Base-by-base conservation (phyloP, 2,113 vertebrate species). In the Syrrhaptes paradoxus region DNA sequence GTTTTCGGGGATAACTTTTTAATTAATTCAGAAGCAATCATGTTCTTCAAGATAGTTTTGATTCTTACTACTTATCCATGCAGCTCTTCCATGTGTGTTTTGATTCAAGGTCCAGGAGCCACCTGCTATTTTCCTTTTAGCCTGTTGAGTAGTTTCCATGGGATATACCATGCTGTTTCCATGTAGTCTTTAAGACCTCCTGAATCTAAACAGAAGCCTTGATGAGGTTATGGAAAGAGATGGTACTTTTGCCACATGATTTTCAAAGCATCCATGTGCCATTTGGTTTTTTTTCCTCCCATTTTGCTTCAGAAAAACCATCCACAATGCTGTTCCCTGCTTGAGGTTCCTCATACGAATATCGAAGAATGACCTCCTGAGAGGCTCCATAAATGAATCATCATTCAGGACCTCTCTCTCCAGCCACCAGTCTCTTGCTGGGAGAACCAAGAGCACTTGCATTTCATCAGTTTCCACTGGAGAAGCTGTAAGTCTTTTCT, bases 261-360 rank as follows among this genome's bases (percentile, higher is more conserved):
- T 95, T 92, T 78, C 58, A 79, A 88, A 92, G 58, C 41, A 1
- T 87, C n/a, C 55, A 13, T 19, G 17, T 82, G 36, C 6, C 22
- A 11, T 46, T 31, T 22, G 22, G 38, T 9, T 52, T 26, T 28
- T 81, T 90, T 73, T 15, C 80, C 54, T 84, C 34, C 17, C 2
- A 0, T 62, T 91, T 90, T 90, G n/a, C 63, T 89, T 77, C 62
- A 98, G 98, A 84, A 97, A 96, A 96, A 97, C 97, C 31, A 97
- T 98, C 90, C 95, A 95, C 67, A 97, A 43, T 87, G 78, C 93
- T 85, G 95, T 98, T 80, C 98, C 98, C 9, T 98, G 98, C 87
- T 82, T 98, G 90, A 94, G 97, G 63, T 97, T 95, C 84, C 83
- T 97, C 28, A 97, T 97, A 85, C 83, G 93, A 76, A 41, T 97